Evolutionary conservation across 2,888 invertebrate genomes (phyloP).

Genomic region (Cephus spinipes): DNA sequence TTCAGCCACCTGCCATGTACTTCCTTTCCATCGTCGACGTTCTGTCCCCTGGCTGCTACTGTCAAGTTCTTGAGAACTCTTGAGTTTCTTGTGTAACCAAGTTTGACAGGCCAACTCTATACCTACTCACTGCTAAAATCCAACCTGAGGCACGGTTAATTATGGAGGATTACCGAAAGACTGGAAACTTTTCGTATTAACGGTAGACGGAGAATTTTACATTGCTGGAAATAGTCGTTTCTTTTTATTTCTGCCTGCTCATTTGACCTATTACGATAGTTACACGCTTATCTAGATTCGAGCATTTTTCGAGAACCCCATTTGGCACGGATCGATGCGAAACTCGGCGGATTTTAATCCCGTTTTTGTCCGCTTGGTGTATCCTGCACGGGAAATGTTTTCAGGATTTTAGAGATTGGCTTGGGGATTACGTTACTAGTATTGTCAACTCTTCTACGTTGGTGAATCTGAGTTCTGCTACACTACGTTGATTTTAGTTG

Average conservation of each 20-base stretch:
- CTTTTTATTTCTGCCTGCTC: not conserved
- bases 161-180: not conserved
- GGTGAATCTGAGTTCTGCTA: not conserved
- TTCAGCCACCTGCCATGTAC: not conserved
- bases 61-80: not conserved
- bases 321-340: not conserved
- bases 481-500: not conserved
- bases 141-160: not conserved
- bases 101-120: not conserved
- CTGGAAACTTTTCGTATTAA: not conserved
- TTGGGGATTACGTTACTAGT: not conserved
- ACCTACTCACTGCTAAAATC: not conserved
- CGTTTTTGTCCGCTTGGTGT: not conserved
- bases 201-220: not conserved
- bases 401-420: not conserved
- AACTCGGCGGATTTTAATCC: not conserved
- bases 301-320: not conserved
- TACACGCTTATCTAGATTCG: not conserved
- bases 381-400: not conserved
- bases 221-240: not conserved
- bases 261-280: not conserved
- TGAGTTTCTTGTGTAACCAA: not conserved
- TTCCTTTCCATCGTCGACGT: not conserved
- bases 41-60: not conserved
- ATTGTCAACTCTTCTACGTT: not conserved